Evolutionary conservation across 1,140 invertebrate species (phyloP), one percentile per base, ranked within the genome.

Genomic region (Nasonia vitripennis): DNA sequence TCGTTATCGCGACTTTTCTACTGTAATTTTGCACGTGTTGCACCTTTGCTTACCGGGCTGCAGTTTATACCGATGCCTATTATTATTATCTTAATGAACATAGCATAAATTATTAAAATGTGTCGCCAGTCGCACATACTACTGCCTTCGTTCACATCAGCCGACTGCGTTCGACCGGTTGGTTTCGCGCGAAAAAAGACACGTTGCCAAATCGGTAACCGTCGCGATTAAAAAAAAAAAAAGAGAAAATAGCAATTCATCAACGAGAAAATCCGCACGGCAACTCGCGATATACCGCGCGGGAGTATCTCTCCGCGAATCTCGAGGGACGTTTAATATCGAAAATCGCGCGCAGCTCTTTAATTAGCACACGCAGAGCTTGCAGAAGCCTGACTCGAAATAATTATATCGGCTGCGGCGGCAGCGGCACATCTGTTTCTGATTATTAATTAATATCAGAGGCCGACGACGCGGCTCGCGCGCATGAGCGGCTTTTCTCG

Each of bases 391-490:
- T 17, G 78, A 55, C 55, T 85, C 84, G 70, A 74, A 85, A 85
- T 85, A 81, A 81, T 81, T 77, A 78, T 78, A 78, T 85, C 55
- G 55, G 84, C 7, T 62, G 55, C 55, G 55, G 51, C 55, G 10
- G 20, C 37, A 17, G 20, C 62, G 41, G 89, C 89, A 91, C 91
- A 92, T 92, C 91, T 93, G 92, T 93, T 92, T 93, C 91, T 93
- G 92, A 92, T 92, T 93, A 91, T 92, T 92, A 92, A 92, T 93
- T 93, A 92, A 92, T 92, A 92, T 92, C 90, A 90, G 34, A 37
- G 91, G 90, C 88, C 87, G 88, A 88, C 86, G 87, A 85, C 88
- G 89, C 86, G 87, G 82, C 88, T 89, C 78, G 55, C 89, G 89
- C 90, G 89, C 90, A 90, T 89, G 89, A 90, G 83, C 87, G 89